Evolutionary conservation across 2,797 vertebrate species (phyloP).

Genomic region (Myripristis jacobus): DNA sequence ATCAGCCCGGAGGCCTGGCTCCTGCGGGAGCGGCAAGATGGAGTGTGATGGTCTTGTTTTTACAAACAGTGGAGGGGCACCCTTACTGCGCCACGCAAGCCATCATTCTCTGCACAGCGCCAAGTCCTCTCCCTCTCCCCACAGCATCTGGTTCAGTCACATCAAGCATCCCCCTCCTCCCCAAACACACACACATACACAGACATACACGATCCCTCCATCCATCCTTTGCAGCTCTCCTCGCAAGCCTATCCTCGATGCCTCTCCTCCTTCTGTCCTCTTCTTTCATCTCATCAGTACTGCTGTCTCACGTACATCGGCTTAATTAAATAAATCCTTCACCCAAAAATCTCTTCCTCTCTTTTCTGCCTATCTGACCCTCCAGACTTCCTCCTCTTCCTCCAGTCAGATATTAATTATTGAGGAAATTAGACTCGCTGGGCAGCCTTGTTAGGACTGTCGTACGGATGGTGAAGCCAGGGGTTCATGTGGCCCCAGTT

Average conservation of each 20-base stretch:
- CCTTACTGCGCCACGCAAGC: slow-evolving; percentile 79
- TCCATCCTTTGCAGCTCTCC: slow-evolving; percentile 62
- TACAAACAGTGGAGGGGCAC: slow-evolving; percentile 87
- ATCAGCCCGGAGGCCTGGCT: slow-evolving; percentile 84
- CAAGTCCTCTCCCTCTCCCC: slow-evolving; percentile 74
- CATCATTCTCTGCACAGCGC: slow-evolving; percentile 79
- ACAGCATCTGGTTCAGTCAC: slow-evolving; percentile 79
- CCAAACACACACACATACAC: slow-evolving; percentile 19
- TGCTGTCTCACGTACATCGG: slow-evolving; percentile 54
- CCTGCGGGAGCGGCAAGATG: slow-evolving; percentile 85
- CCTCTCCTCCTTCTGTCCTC: slow-evolving; percentile 65
- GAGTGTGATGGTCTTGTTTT: slow-evolving; percentile 89
- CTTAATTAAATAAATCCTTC: slow-evolving; percentile 76
- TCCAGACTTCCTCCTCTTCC: slow-evolving; percentile 45
- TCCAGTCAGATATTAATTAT: slow-evolving; percentile 79
- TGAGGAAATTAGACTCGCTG: slow-evolving; percentile 70
- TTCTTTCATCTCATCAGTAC: slow-evolving; percentile 67
- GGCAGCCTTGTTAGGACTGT: slow-evolving; percentile 69
- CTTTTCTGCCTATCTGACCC: slow-evolving; percentile 57
- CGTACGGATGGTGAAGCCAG: slow-evolving; percentile 58
- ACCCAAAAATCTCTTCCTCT: slow-evolving; percentile 54
- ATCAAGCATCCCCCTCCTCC: slow-evolving; percentile 51
- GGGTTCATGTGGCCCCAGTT: slow-evolving; percentile 57
- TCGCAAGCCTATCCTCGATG: slow-evolving; percentile 58
- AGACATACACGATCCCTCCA: slow-evolving; percentile 20